phyloP scores from a whole-genome alignment of 2,888 invertebrate genomes.

The Abrostola tripartita region DNA sequence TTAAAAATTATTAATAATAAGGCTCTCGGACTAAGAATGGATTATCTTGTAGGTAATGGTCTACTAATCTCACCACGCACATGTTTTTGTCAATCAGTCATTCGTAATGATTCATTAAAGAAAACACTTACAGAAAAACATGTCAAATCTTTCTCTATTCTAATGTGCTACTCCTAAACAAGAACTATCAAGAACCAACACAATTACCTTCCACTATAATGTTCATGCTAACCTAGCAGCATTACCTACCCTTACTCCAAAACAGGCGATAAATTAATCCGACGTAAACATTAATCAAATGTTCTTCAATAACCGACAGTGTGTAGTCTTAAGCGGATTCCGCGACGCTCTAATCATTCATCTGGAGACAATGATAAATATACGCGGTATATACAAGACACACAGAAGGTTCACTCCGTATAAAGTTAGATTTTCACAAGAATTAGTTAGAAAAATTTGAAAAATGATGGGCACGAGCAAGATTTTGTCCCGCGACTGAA shows the following conservation, averaged over 20 bases:
- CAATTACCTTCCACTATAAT: background rate
- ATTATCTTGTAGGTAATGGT: too few species aligned
- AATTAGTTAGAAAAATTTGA: background rate
- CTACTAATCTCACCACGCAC: too few species aligned
- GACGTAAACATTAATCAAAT: constrained; percentile 60
- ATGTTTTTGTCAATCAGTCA: too few species aligned
- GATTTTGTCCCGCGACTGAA: too few species aligned
- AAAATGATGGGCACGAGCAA: background rate
- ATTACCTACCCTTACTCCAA: constrained; percentile 8
- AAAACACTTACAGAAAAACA: too few species aligned
- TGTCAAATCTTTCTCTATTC: too few species aligned
- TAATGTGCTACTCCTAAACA: too few species aligned
- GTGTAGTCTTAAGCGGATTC: constrained; percentile 65
- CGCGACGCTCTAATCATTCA: constrained; percentile 73
- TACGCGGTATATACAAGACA: constrained; percentile 3
- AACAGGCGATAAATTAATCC: constrained; percentile 43
- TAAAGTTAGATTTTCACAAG: background rate
- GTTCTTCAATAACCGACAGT: constrained; percentile 58
- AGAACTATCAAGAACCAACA: too few species aligned
- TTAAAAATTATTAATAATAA: too few species aligned
- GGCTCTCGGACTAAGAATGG: too few species aligned
- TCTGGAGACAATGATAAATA: constrained; percentile 69
- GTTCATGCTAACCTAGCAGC: background rate
- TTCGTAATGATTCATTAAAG: too few species aligned
- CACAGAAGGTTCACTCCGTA: constrained; percentile 32